These are phyloP conservation scores for Pheosia gnoma DNA, from an alignment of 2,888 invertebrate species.

Conservation along the genomic window DNA sequence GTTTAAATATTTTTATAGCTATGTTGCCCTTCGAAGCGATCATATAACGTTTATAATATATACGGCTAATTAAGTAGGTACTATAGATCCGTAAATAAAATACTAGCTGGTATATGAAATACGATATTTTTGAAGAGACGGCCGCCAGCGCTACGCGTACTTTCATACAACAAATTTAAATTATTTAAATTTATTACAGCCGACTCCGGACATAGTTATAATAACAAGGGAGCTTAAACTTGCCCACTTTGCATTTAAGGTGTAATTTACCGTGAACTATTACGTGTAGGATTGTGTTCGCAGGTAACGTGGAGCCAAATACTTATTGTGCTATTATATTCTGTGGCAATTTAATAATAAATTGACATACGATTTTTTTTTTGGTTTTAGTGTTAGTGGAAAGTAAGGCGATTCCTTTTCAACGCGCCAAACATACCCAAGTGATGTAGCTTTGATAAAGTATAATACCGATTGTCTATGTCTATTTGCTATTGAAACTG, in stretches of 20 bases:
- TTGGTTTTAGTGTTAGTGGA: too few relatives aligned
- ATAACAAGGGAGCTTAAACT: slow-evolving; percentile 32
- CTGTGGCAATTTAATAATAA: too few relatives aligned
- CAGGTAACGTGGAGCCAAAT: slow-evolving; percentile 23
- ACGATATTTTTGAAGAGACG: slow-evolving; percentile 35
- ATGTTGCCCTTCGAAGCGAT: too few relatives aligned
- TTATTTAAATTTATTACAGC: slow-evolving; percentile 41
- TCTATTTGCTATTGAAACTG: too few relatives aligned
- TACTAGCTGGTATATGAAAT: slow-evolving; percentile 23
- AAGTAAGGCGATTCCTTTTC: too few relatives aligned
- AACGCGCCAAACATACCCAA: too few relatives aligned
- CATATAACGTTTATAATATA: too few relatives aligned
- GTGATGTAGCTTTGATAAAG: too few relatives aligned
- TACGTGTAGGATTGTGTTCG: slow-evolving; percentile 9
- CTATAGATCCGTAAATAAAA: neutral
- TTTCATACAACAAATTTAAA: slow-evolving; percentile 38
- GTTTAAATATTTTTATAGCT: too few relatives aligned
- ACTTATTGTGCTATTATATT: slow-evolving; percentile 8
- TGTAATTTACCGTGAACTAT: slow-evolving; percentile 22
- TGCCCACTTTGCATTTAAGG: slow-evolving; percentile 21
- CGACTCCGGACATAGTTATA: slow-evolving; percentile 23
- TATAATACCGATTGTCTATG: too few relatives aligned
- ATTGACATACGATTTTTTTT: too few relatives aligned
- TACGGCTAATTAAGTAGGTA: neutral
- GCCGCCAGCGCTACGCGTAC: slow-evolving; percentile 15